Evolutionary conservation across 2,797 vertebrate species (phyloP), one percentile per base, ranked within the genome.

Genomic region (Cyprinodon diabolis): DNA sequence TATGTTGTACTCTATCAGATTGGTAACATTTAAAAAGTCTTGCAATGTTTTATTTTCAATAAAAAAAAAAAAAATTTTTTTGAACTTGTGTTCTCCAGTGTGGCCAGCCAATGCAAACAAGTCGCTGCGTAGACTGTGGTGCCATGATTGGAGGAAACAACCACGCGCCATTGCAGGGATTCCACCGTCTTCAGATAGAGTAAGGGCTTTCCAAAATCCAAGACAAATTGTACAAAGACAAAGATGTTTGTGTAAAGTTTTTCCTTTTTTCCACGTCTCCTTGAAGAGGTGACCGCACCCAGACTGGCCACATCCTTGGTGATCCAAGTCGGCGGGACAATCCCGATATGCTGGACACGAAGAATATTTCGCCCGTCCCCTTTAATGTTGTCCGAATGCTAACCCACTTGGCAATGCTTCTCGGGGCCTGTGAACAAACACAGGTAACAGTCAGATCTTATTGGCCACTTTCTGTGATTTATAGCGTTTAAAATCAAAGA

Each of bases 371-470:
- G 13, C 95, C 95, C 0, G 90, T 90, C 48, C 94, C 89, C 71
- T 97, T 97, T 48, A 65, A 91, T 49, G 75, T 97, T 23, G 67
- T 96, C 19, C 96, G 97, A 37, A 77, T 97, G 81, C 87, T 99
- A 79, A 97, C 96, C 0, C 98, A 99, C 82, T 68, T 97, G 87
- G 81, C 97, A 0, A 94, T 99, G 96, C 71, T 98, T 55, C 76
- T 96, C 52, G 98, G 97, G 76, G 90, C 95, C 40, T 80, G 86
- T 13, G 85, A 17, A 9, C 13, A 93, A 12, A 48, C 63, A 4
- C 86, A 96, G 96, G 98, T 95, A 67, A 4, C 6, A 6, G 23
- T 47, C 12, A n/a, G 21, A 23, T 47, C 45, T 65, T 65, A 65
- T 47, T 47, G 23, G 0, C 5, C 11, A 23, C 40, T 23, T 65